Evolutionary conservation across 1,140 invertebrate genomes (phyloP), one percentile per base, ranked within the genome.

Genomic region (Protaetia brevitarsis): DNA sequence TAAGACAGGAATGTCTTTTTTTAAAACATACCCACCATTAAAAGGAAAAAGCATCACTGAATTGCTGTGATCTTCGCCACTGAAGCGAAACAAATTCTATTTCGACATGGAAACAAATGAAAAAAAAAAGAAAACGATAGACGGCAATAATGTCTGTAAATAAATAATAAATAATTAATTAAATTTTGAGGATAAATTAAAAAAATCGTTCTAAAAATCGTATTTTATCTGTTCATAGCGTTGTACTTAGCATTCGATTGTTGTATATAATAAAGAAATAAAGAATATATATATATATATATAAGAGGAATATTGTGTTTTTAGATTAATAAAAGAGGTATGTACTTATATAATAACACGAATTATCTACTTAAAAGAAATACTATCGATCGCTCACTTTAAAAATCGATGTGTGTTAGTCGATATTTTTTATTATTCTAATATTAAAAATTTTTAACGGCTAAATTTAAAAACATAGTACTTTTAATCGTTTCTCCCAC

Each of bases 101-200:
- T 21, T 64, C 41, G 30, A 56, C 19, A n/a, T 5, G 29, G 4
- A 13, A 21, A 56, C 28, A 5, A 11, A 3, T 64, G 30, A 28
- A 23, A 11, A 31, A 64, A 21, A 59, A 67, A 31, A 30, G 19
- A 30, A 66, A 36, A 62, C 30, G 11, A 57, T 34, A 70, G 71
- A 65, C 67, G 71, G 72, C 72, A 73, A 73, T 73, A 73, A 73
- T 72, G 67, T 68, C 56, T 73, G 70, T 73, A 73, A 27, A 72
- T 71, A 70, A 73, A 64, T 68, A 71, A 57, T 45, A 66, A 68
- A 69, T 60, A 65, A 69, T 61, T 63, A 67, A 64, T 57, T n/a
- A n/a, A 10, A 51, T 34, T 34, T 66, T 69, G 63, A 60, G 11
- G 16, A 59, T 27, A 59, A 59, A 59, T 10, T 16, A 51, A 19